A percentile compares a stretch with the other conserved stretches of the same genome.
Evolutionary conservation across 2,113 vertebrate genomes (phyloP).

Genomic region (Crypturellus undulatus): DNA sequence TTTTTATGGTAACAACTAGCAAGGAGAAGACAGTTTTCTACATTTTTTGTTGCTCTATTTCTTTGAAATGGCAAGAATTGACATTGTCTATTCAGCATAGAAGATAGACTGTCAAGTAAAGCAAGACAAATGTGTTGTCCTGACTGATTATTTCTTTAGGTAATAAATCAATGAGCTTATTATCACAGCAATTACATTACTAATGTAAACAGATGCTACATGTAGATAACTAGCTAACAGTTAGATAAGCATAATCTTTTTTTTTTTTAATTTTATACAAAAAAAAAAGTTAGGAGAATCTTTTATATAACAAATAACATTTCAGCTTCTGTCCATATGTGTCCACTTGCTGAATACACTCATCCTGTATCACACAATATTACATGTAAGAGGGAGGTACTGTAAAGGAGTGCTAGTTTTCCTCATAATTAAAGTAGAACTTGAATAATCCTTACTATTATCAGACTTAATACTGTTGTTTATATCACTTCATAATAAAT

Average conservation of each 20-base stretch:
- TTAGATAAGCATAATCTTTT: not conserved
- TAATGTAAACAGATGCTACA: constrained; percentile 92
- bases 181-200: constrained; percentile 91
- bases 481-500: constrained; percentile 11
- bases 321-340: not conserved
- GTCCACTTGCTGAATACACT: not conserved
- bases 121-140: constrained; percentile 91
- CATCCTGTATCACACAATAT: not conserved
- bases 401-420: not conserved
- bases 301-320: not conserved
- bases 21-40: not conserved
- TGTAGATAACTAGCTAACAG: constrained; percentile 85
- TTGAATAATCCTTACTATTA: not conserved
- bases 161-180: constrained; percentile 93
- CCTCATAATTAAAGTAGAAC: not conserved
- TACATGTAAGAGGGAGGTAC: not conserved
- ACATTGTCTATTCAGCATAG: constrained; percentile 84
- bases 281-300: not conserved
- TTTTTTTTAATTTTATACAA: not conserved
- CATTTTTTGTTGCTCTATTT: constrained; percentile 62
- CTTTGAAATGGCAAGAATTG: constrained; percentile 80
- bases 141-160: constrained; percentile 91
- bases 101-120: constrained; percentile 88
- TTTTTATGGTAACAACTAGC: not conserved
- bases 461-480: not conserved